Evolutionary conservation across 1,140 invertebrate genomes (phyloP), one percentile per base, ranked within the genome.

Genomic region (Aphidius gifuensis): DNA sequence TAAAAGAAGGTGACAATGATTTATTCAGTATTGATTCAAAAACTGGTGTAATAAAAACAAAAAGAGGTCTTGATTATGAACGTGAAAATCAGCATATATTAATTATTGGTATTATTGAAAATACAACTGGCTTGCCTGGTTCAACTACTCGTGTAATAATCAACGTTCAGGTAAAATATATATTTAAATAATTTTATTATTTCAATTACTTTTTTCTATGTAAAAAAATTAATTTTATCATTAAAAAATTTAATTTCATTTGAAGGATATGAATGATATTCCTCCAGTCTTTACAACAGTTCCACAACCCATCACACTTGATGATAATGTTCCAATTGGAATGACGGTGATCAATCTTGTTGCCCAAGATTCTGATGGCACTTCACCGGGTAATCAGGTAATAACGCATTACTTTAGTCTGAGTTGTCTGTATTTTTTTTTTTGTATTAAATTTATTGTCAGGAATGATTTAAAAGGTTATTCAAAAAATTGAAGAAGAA

Each of bases 271-370:
- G 62, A 92, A 93, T 75, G 91, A 93, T 75, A 88, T 92, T 65
- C 87, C 91, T 0, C 95, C 95, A 8, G 85, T 92, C 16, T 97
- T 96, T 72, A 89, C 89, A 4, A 87, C 88, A 1, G 85, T 92
- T 6, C 87, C 91, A 0, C 85, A 88, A 54, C 92, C 93, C 0
- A 88, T 94, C 7, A 90, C 90, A 0, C 78, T 96, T 6, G 91
- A 92, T 62, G 92, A 94, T 70, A 89, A 92, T 49, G 86, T 89
- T 1, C 82, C 88, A 0, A 90, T 94, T 63, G 93, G 93, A 39
- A 89, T 88, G 5, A 83, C 87, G 8, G 88, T 96, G 1, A 88
- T 89, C 5, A 90, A 88, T 48, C 83, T 94, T 21, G 82, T 87
- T 4, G 93, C 93, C 0, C 85, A 86, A 1, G 93, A 95, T 75